Base-by-base conservation (phyloP, 2,888 invertebrate genomes). In the Pinctada fucata region DNA sequence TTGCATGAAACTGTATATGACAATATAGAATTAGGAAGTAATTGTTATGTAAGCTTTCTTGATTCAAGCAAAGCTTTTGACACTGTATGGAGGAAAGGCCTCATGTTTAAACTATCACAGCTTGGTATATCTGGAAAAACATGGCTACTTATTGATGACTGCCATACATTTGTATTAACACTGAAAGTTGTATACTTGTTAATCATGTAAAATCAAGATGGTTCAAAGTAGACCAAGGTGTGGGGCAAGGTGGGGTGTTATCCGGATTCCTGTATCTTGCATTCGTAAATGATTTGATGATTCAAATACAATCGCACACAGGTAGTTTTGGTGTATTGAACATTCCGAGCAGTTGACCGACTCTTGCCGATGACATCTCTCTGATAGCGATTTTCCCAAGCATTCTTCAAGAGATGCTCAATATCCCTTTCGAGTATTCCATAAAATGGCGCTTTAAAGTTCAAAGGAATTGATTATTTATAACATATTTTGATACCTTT, bases 1-100 rank as follows among this genome's bases (percentile, higher is more conserved):
- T 47, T 78, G 2, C 68, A 51, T 16, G 78, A 78, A 67, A 72
- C 72, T 16, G 13, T 78, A 16, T 68, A 49, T 50, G 58, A 73
- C 31, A 68, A 78, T 49, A 45, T 77, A 10, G 77, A 77, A 52
- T 10, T 68, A 31, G 45, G 63, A 6, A 51, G 68, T 66, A 72
- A 72, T 52, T 52, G 58, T 13, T 52, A 67, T 48, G 73, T 78
- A 48, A 67, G 67, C n/a, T 78, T 73, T 31, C 49, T 78, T 10
- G 73, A 72, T 48, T 58, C 66, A 10, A 3, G 45, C 3, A 78
- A 68, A 73, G 77, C 77, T 0, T 77, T 77, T 13, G 58, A 72
- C 58, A 77, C 68, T 13, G 76, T 76, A 10, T 70, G 71, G 76
- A 47, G 58, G 10, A 13, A 64, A n/a, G 69, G 70, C 6, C 49